A percentile compares a stretch with the other conserved stretches of the same genome.
Conservation (phyloP, 2,113 vertebrate genomes). For the Halcyon malimbica region DNA sequence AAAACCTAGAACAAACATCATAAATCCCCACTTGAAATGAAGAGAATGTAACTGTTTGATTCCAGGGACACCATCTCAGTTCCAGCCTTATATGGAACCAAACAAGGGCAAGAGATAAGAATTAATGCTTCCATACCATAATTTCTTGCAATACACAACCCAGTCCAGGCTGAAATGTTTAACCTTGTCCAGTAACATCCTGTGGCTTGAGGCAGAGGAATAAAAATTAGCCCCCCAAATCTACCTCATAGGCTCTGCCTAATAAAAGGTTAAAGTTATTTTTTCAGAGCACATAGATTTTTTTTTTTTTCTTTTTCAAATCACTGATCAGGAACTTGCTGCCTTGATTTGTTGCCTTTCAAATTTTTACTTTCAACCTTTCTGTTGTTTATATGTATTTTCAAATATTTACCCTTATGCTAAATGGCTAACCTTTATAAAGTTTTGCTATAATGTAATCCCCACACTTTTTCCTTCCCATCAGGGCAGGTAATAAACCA, state of each 20-base stretch:
- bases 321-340: neutral
- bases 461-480: neutral
- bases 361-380: neutral
- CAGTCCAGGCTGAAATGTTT: neutral
- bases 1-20: neutral
- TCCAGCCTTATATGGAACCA: slow-evolving; percentile 10
- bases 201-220: accelerated
- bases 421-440: neutral
- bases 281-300: accelerated
- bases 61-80: neutral
- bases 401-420: neutral
- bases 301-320: neutral
- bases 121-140: neutral
- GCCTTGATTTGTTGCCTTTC: neutral
- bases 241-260: neutral
- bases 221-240: neutral
- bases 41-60: neutral
- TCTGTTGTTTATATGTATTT: neutral
- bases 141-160: neutral
- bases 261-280: neutral
- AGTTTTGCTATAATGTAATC: neutral
- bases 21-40: neutral
- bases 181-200: neutral
- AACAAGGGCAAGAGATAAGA: neutral
- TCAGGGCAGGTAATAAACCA: neutral